Percentiles rank a stretch among this genome's conserved stretches.
Evolutionary conservation across 30 jellyfish, hydroid and myxozoan species (phyloP).

Genomic region (Hydractinia symbiolongicarpus): DNA sequence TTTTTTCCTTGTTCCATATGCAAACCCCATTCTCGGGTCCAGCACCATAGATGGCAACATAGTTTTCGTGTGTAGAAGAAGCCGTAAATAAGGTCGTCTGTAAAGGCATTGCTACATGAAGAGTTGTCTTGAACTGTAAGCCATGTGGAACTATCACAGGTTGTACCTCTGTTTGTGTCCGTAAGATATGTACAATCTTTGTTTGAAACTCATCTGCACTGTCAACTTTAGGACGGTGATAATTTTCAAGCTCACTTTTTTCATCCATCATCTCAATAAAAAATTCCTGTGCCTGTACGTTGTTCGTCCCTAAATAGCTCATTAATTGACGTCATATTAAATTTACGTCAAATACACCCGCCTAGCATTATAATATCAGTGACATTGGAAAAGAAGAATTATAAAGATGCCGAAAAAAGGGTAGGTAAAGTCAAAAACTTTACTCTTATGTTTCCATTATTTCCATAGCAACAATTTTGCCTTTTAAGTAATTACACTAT

Average conservation of each 20-base stretch:
- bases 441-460: too few species aligned
- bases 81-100: conserved; percentile 40
- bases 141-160: conserved; percentile 51
- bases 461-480: too few species aligned
- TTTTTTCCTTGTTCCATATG: conserved; percentile 58
- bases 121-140: conserved; percentile 33
- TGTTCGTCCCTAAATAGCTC: not conserved
- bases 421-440: too few species aligned
- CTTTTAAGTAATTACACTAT: too few species aligned
- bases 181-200: conserved; percentile 6
- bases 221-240: conserved; percentile 32
- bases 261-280: not conserved
- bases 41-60: conserved; percentile 65
- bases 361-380: not conserved
- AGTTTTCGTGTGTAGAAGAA: conserved; percentile 33
- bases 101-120: conserved; percentile 58
- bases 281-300: too few species aligned
- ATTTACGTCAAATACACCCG: not conserved
- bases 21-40: conserved; percentile 61
- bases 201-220: conserved; percentile 10
- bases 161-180: conserved; percentile 17
- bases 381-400: not conserved
- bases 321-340: not conserved
- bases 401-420: not conserved
- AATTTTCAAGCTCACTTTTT: not conserved